Base-by-base conservation (phyloP, 2,888 invertebrate genomes). In the Phymatocera aterrima region DNA sequence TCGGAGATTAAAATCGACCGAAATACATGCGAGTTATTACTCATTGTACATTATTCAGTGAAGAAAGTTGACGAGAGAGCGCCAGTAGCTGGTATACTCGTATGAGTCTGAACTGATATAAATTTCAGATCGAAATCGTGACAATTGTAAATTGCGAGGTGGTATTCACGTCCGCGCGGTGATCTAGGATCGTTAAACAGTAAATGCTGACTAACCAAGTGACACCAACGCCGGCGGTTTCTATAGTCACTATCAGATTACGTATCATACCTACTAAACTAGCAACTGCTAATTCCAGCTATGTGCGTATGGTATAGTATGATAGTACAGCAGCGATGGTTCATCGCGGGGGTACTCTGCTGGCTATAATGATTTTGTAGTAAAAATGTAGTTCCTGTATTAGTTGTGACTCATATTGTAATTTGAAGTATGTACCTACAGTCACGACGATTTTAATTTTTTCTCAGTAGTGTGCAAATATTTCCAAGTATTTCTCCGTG, bases 161-260 rank as follows among this genome's bases (percentile, higher is more conserved):
- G 21, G 57, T 12, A 21, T n/a, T n/a, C n/a, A n/a, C n/a, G n/a
- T n/a, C 12, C 40, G 12, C 5, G 8, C 2, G 34, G n/a, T n/a
- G 34, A 64, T 34, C 6, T 37, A 37, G n/a, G 34, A 64, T 37
- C 61, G 34, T 34, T 64, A 34, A 64, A 37, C 18, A 18, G 61
- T 37, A 37, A 37, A 37, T 37, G 61, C 34, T 64, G 61, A 64
- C 61, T 64, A 64, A 64, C 37, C 61, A 37, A 64, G n/a, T 64
- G 37, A 37, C 61, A n/a, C 3, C 37, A 2, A 1, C 2, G 21
- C 15, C 4, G 21, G 6, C 3, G n/a, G n/a, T 21, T 18, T 6
- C 12, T 43, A 2, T 34, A 34, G n/a, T 64, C 21, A 24, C 37
- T 64, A 64, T 64, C 57, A 57, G 57, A 57, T 57, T 57, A 57